Evolutionary conservation across 1,140 invertebrate genomes (phyloP).

Genomic region (Gonatopus flavifemur): DNA sequence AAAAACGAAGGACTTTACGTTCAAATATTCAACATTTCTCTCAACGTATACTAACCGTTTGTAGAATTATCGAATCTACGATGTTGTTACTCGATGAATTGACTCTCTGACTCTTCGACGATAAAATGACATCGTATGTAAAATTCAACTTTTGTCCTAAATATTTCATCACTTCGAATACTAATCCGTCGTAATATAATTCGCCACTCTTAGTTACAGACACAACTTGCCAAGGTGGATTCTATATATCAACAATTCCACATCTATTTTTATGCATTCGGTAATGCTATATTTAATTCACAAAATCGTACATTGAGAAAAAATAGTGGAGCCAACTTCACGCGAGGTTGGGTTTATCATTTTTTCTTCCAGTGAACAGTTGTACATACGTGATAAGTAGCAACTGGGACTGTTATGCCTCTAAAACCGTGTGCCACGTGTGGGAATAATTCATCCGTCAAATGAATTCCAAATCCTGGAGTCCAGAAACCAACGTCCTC

Average conservation of each 20-base stretch:
- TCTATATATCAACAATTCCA: slow-evolving; percentile 64
- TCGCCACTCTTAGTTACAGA: slow-evolving; percentile 61
- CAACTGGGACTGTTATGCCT: slow-evolving; percentile 68
- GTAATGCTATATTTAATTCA: no score
- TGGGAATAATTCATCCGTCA: slow-evolving; percentile 75
- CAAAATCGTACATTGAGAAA: no score
- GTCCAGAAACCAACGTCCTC: slow-evolving; percentile 74
- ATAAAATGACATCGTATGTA: slow-evolving; percentile 60
- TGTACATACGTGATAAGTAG: slow-evolving; percentile 69
- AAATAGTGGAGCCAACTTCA: no score
- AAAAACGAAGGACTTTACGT: no score
- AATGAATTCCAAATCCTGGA: slow-evolving; percentile 66
- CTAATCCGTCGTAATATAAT: slow-evolving; percentile 66
- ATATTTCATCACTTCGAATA: slow-evolving; percentile 80
- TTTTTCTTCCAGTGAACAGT: no score
- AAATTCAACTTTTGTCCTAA: slow-evolving; percentile 81
- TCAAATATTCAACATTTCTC: no score
- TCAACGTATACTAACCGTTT: no score
- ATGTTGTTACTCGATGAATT: no score
- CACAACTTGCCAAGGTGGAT: slow-evolving; percentile 83
- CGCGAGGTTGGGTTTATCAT: no score
- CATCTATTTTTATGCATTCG: no score
- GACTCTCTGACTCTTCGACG: neutral
- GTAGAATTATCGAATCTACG: no score
- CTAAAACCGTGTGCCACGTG: slow-evolving; percentile 78